A percentile compares a stretch with the other conserved stretches of the same genome.
These are phyloP conservation scores for Terrapene triunguis DNA, from an alignment of 2,113 vertebrate genomes.

Conservation along the genomic window DNA sequence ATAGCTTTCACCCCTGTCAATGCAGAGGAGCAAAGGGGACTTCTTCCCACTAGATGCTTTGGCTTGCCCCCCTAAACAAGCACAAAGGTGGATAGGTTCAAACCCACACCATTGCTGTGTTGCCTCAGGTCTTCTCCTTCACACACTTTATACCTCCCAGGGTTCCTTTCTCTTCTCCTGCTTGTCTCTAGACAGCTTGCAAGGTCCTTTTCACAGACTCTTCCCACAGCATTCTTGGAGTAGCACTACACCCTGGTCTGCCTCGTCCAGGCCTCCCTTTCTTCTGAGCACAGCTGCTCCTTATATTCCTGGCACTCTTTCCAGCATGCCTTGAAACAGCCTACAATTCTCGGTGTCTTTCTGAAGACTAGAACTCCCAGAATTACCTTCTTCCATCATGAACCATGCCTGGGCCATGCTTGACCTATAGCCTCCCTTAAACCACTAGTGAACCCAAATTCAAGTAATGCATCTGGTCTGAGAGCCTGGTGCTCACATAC, in stretches of 20 bases:
- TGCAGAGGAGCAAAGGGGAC: not conserved
- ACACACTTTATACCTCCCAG: not conserved
- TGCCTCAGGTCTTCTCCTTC: slow-evolving; percentile 2
- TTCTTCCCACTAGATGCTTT: too few relatives aligned
- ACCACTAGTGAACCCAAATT: not conserved
- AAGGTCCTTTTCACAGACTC: not conserved
- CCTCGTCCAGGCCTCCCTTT: not conserved
- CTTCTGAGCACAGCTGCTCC: not conserved
- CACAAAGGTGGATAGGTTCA: too few relatives aligned
- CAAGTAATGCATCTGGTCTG: not conserved
- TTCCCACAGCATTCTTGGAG: not conserved
- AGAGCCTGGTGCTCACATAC: not conserved
- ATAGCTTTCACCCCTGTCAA: not conserved
- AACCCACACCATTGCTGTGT: too few relatives aligned
- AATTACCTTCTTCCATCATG: too few relatives aligned
- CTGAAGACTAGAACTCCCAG: not conserved
- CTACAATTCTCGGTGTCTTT: not conserved
- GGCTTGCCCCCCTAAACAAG: too few relatives aligned
- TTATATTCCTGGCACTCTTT: not conserved
- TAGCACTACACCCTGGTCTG: not conserved
- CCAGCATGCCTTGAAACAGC: not conserved
- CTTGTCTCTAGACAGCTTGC: not conserved
- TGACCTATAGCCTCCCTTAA: not conserved
- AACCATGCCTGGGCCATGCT: not conserved
- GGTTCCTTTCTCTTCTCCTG: not conserved